Base-by-base conservation (phyloP, 2,888 invertebrate species). In the Drosophila subquinaria region DNA sequence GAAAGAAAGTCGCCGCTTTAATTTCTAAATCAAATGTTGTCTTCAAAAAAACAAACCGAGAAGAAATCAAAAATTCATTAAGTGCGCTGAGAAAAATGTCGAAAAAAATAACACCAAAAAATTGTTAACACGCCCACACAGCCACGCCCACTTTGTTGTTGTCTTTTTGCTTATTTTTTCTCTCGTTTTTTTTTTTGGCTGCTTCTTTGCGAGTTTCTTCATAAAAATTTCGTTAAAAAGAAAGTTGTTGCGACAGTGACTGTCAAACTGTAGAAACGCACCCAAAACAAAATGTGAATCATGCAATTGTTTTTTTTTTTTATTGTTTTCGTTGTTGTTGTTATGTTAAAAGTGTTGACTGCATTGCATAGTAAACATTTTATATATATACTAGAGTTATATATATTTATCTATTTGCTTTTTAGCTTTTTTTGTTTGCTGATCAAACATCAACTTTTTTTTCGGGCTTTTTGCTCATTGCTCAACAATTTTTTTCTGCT, bases 151-250 rank as follows among this genome's bases (percentile, higher is more conserved):
- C 8, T 35, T 40, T 63, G 50, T 50, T 51, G 60, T 5, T 23
- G 15, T 36, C 27, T 43, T 60, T 64, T 55, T 23, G 8, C 45
- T 55, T 59, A 42, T 27, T 47, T 48, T 51, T 50, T 40, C 38
- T 61, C 36, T 38, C 6, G 6, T 5, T 6, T n/a, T 50, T 35
- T 76, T 69, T 82, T 72, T 78, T 61, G 62, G 63, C 70, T 70
- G 67, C 52, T 71, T 79, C 63, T 73, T 57, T 61, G 43, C 17
- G 56, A 82, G 73, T 83, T 83, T 83, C 88, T 83, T 72, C 69
- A 87, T 77, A 82, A 83, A 75, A 74, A 85, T 84, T 87, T 83
- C 52, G 80, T 79, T 79, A 73, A 83, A 83, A 83, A 81, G 85
- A 84, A 80, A 80, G 80, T 80, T 81, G 80, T 80, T 81, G 67